Base-by-base conservation (phyloP, 2,888 invertebrate genomes). In the Cantharis rufa region DNA sequence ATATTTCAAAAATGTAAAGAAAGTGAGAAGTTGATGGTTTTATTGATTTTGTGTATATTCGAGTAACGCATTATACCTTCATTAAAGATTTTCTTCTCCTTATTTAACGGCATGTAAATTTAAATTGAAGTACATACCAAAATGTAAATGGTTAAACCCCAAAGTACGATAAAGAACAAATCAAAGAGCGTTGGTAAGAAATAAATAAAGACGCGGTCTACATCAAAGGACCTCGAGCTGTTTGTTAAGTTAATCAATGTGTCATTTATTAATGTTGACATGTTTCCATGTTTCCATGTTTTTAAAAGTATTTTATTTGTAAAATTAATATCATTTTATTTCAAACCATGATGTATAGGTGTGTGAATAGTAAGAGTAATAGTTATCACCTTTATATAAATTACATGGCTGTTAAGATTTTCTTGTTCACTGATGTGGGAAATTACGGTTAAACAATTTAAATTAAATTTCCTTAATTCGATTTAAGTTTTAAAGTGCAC, bases 401-500 rank as follows among this genome's bases (percentile, higher is more conserved):
- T 66, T 66, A n/a, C 24, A 21, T 66, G 21, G 21, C 21, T 66
- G 64, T 24, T 66, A 18, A 66, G 64, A 66, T 18, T 21, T 21
- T 66, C 64, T 66, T 66, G 64, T 66, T 66, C 24, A 24, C 64
- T 24, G 64, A 66, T 66, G 64, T 66, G 21, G 64, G 18, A 66
- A 66, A 66, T 66, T 66, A n/a, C 18, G 64, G 18, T 66, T 66
- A 24, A 24, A 15, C 64, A 66, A 66, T 66, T 66, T 66, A 66
- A 66, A 66, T 66, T 66, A 66, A 66, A 66, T 66, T 66, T 9
- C 21, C 64, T 66, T 66, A 66, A 66, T 66, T 66, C 24, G 64
- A 66, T 66, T 66, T 24, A 66, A 66, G 21, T 48, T 48, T 48
- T 48, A 48, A 24, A 48, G 48, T 48, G 48, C 48, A 48, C 48